Conservation (phyloP, 2,797 vertebrate species). For the Anas bahamensis region DNA sequence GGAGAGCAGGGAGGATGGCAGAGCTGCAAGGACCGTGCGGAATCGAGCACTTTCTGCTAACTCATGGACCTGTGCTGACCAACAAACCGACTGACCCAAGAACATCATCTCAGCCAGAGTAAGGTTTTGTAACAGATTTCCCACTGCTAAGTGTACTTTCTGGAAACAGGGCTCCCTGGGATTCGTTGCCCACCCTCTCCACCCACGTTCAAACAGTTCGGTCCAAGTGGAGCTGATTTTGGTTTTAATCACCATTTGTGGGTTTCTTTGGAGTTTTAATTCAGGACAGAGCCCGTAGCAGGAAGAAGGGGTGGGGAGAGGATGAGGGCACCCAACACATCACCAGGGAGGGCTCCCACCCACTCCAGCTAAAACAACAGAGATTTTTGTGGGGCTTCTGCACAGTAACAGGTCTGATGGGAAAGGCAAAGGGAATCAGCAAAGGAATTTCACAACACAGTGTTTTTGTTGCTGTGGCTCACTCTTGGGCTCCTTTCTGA, state of each 20-base stretch:
- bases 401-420: not conserved
- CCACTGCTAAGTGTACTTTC: not conserved
- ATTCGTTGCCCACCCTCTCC: not conserved
- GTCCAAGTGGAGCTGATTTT: not conserved
- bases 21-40: accelerated
- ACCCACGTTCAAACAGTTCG: accelerated
- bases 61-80: not conserved
- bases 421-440: not conserved
- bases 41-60: not conserved
- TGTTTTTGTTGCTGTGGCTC: not conserved
- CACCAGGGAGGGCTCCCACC: not conserved
- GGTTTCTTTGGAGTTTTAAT: not conserved
- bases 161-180: not conserved
- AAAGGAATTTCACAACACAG: not conserved
- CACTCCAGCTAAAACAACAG: not conserved
- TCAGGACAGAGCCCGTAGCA: not conserved
- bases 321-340: not conserved
- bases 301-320: not conserved
- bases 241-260: accelerated
- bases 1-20: not conserved
- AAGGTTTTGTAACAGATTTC: not conserved
- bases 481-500: not conserved
- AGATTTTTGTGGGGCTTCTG: not conserved
- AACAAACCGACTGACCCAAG: accelerated
- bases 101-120: not conserved